Evolutionary conservation across 2,797 vertebrate species (phyloP).

Genomic region (Emydoidea blandingii): DNA sequence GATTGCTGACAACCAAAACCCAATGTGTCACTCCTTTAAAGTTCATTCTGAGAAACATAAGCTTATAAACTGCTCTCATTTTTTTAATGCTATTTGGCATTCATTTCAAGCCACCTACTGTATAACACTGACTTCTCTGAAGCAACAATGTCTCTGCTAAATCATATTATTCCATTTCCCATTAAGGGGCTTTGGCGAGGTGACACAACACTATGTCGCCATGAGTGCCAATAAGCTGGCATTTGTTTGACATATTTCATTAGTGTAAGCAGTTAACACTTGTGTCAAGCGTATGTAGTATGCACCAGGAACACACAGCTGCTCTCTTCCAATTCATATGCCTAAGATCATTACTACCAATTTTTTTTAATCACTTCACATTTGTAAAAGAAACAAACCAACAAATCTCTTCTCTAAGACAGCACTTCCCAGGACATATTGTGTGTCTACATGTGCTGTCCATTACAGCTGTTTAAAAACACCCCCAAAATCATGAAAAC

Average conservation of each 20-base stretch:
- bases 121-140: conserved; percentile 11
- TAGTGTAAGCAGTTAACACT: not conserved
- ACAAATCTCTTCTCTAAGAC: not conserved
- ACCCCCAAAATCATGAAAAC: not conserved
- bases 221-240: not conserved
- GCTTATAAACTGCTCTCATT: not conserved
- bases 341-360: not conserved
- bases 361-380: not conserved
- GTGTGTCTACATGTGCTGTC: not conserved
- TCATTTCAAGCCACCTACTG: not conserved
- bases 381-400: not conserved
- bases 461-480: not conserved
- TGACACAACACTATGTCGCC: not conserved
- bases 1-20: conserved; percentile 8
- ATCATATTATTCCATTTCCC: not conserved
- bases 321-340: not conserved
- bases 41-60: conserved; percentile 23
- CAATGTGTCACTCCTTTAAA: not conserved
- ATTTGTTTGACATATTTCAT: conserved; percentile 10
- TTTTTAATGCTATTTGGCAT: conserved; percentile 11
- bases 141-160: not conserved
- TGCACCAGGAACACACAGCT: not conserved
- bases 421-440: not conserved
- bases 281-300: not conserved
- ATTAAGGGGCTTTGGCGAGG: not conserved